Base-by-base conservation (phyloP, 2,888 invertebrate genomes). In the Netelia virgata region DNA sequence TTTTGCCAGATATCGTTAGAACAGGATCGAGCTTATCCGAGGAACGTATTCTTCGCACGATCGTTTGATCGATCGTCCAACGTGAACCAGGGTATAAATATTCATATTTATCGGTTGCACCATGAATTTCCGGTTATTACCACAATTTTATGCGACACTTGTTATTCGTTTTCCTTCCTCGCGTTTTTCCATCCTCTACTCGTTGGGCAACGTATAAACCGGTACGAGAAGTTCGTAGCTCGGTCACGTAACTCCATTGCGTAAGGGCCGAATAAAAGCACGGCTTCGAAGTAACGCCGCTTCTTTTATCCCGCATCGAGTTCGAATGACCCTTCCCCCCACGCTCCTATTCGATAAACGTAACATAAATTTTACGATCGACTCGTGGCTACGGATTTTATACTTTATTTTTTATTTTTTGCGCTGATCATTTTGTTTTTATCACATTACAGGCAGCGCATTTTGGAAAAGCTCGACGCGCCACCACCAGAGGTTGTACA, bases 241-340 rank as follows among this genome's bases (percentile, higher is more conserved):
- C 23, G 73, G 55, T 76, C 80, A 80, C 84, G 84, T 80, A 80
- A 84, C 76, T 47, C 76, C n/a, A 76, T 66, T 73, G 80, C 77
- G 82, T 80, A 68, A 76, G 59, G 66, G 64, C 43, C 72, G 23
- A 72, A 73, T 66, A 73, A 80, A 76, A 84, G 73, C 68, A 63
- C 70, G 5, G 53, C 11, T 50, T 53, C 59, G 70, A 68, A 28
- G 43, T 18, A 61, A 70, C 57, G 79, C 3, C 53, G 59, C 41
- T 72, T 41, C 55, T 69, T 43, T 36, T 16, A 20, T 16, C 16
- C 59, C 28, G 28, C 28, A 5, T 5, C 28, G 5, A 28, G 5
- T 28, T 28, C 28, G 28, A 28, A 28, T 2, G 3, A 28, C 28
- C 18, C 18, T n/a, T 50, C 14, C 50, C 47, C 18, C n/a, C 9